Base-by-base conservation (phyloP, 2,888 invertebrate species). In the Germaria angustata region DNA sequence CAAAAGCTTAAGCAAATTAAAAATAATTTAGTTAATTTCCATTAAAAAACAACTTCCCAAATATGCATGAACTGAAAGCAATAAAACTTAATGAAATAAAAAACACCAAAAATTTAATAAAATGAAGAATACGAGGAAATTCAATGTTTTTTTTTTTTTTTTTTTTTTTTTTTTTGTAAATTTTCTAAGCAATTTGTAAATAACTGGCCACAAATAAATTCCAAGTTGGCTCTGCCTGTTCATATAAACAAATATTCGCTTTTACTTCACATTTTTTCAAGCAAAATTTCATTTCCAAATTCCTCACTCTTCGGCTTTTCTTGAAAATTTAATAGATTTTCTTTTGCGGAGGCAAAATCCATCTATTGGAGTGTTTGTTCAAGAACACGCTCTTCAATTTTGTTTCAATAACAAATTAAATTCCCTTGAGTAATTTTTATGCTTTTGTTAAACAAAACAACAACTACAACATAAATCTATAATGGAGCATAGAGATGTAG, bases 391-490 rank as follows among this genome's bases (percentile, higher is more conserved):
- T 34, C 61, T 44, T 63, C n/a, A 41, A 32, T 32, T 61, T 72
- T 41, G 20, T 63, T 36, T 34, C 24, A 57, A 71, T 57, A 46
- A 57, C 22, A 34, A 71, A 46, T 57, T 63, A 41, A 63, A 53
- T 63, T 39, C 41, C 53, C 22, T 73, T 32, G 20, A 41, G 32
- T 53, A 59, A 34, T 51, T 57, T 59, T 51, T 68, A 51, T 17
- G 34, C 4, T 76, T 63, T 44, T 44, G n/a, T 11, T 32, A 44
- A 7, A 24, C 49, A 13, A 17, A 34, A 22, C 28, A 28, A 28
- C 28, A 28, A 28, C 28, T 5, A 28, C 28, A 28, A 6, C 4
- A 51, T 9, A 34, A 11, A 53, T 39, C 8, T 51, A 13, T 36
- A 11, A 53, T 39, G 15, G n/a, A 49, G 15, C 20, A 24, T 6